These are phyloP conservation scores for Azemiops feae DNA, from an alignment of 2,113 vertebrate genomes.

Conservation along the genomic window DNA sequence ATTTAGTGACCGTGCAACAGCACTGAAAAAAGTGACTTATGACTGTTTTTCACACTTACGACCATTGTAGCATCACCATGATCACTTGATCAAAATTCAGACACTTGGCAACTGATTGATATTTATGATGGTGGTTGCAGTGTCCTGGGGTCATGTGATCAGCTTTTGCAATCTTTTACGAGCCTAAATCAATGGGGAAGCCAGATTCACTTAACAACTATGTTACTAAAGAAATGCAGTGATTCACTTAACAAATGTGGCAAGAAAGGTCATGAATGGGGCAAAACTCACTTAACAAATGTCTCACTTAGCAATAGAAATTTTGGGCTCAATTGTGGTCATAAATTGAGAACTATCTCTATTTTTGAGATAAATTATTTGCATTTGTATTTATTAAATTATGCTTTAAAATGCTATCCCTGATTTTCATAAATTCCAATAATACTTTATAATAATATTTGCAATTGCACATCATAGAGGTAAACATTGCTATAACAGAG, in stretches of 20 bases:
- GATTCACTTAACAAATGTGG: not conserved
- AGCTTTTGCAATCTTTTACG: not conserved
- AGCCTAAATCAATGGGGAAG: not conserved
- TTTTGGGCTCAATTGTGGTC: not conserved
- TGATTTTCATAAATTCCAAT: not conserved
- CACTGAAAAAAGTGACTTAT: too few relatives aligned
- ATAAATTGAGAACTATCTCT: not conserved
- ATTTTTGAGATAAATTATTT: not conserved
- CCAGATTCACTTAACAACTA: too few relatives aligned
- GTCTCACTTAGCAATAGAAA: not conserved
- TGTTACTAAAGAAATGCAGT: too few relatives aligned
- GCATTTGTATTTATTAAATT: not conserved
- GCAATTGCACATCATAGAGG: not conserved
- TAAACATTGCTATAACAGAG: not conserved
- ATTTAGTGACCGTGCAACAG: too few relatives aligned
- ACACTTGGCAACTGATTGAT: not conserved
- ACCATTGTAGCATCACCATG: not conserved
- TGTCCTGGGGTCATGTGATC: not conserved
- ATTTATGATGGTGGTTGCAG: not conserved
- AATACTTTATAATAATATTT: not conserved
- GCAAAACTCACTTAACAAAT: not conserved
- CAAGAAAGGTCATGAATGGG: not conserved
- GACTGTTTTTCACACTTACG: not conserved
- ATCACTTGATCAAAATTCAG: not conserved
- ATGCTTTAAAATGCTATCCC: not conserved